Conservation (phyloP, 2,888 invertebrate species). For the Brachycybe producta region DNA sequence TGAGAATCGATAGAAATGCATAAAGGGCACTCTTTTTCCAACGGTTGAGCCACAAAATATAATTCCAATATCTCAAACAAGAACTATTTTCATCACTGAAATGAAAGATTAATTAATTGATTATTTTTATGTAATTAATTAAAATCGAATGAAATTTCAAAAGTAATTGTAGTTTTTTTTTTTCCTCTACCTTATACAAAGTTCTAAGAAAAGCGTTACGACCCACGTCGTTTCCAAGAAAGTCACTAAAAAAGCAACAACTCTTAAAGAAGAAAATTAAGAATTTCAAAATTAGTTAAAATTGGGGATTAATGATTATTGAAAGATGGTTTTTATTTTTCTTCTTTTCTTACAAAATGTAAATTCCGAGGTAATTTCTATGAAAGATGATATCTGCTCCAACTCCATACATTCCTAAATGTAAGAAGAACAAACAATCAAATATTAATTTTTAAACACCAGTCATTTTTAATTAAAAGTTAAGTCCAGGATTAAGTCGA, state of each 20-base stretch:
- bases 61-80: slow-evolving; percentile 35
- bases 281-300: too few species aligned
- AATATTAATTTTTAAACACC: too few species aligned
- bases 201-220: slow-evolving; percentile 47
- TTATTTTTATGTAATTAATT: not conserved
- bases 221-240: slow-evolving; percentile 52
- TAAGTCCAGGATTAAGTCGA: too few species aligned
- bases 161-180: not conserved
- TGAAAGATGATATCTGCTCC: slow-evolving; percentile 50
- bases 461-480: too few species aligned
- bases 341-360: slow-evolving; percentile 46
- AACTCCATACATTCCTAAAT: slow-evolving; percentile 50
- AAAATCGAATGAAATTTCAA: not conserved
- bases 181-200: slow-evolving; percentile 40
- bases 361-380: slow-evolving; percentile 46
- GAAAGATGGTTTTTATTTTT: not conserved
- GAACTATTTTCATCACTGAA: slow-evolving; percentile 36
- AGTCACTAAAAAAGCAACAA: slow-evolving; percentile 43
- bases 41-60: slow-evolving; percentile 33
- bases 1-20: slow-evolving; percentile 32
- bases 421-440: slow-evolving; percentile 23
- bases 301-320: not conserved
- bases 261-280: slow-evolving; percentile 39
- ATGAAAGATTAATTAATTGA: slow-evolving; percentile 10
- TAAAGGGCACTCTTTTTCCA: slow-evolving; percentile 39